These are phyloP conservation scores for Aspiorhynchus laticeps DNA, from an alignment of 2,113 vertebrate genomes.

Conservation along the genomic window DNA sequence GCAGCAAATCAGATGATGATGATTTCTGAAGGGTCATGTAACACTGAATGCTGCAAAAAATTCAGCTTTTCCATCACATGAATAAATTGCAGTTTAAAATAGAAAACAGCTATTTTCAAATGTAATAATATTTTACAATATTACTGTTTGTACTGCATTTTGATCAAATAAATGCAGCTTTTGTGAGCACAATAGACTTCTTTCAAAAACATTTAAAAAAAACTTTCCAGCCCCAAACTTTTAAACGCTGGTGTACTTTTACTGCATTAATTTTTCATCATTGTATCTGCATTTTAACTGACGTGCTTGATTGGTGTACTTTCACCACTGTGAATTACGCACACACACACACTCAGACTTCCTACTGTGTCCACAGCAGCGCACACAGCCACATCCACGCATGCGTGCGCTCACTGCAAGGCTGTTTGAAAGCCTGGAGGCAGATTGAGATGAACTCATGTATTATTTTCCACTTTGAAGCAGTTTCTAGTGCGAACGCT, in stretches of 20 bases:
- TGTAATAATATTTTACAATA: not conserved
- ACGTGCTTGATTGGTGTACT: not conserved
- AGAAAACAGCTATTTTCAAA: not conserved
- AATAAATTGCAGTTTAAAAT: not conserved
- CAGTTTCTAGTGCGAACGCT: constrained; percentile 54
- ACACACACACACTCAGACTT: not conserved
- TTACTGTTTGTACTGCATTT: not conserved
- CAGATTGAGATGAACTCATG: constrained; percentile 56
- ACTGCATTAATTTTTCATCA: not conserved
- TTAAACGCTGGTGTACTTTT: not conserved
- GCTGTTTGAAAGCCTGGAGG: constrained; percentile 38
- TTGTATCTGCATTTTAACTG: not conserved
- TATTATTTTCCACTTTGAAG: constrained; percentile 58
- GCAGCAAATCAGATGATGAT: not conserved
- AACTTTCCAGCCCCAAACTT: not conserved
- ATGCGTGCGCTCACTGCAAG: constrained; percentile 6
- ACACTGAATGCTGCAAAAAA: not conserved
- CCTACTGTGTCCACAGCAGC: not conserved
- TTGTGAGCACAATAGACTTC: not conserved
- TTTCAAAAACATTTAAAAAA: not conserved
- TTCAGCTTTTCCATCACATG: not conserved
- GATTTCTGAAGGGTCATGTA: not conserved
- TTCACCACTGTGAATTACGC: not conserved
- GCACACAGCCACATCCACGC: not conserved
- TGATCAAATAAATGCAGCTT: not conserved